These are phyloP conservation scores for Timandra comae DNA, from an alignment of 2,888 invertebrate species.

Conservation along the genomic window DNA sequence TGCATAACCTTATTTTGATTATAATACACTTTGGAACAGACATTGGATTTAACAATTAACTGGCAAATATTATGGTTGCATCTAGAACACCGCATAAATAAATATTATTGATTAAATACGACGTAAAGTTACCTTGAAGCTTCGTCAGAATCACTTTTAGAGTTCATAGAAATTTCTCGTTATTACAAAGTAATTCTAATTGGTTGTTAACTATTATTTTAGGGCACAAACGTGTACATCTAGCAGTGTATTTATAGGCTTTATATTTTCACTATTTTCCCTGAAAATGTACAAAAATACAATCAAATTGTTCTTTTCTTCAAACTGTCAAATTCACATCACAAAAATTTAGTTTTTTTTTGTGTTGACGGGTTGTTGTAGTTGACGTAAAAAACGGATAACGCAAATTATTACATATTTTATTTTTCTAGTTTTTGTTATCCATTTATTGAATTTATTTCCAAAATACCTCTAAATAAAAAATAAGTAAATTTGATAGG, in stretches of 20 bases:
- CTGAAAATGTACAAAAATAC: slow-evolving; percentile 49
- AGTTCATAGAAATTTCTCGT: slow-evolving; percentile 72
- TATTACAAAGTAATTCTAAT: slow-evolving; percentile 46
- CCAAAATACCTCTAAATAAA: no score
- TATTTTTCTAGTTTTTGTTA: no score
- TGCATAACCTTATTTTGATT: slow-evolving; percentile 50
- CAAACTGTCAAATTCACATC: slow-evolving; percentile 43
- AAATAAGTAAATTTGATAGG: no score
- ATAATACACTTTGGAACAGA: no score
- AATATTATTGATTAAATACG: slow-evolving; percentile 6
- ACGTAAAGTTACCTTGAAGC: slow-evolving; percentile 68
- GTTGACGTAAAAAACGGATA: no score
- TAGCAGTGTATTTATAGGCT: slow-evolving; percentile 17
- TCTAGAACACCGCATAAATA: slow-evolving; percentile 4
- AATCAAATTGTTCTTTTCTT: slow-evolving; percentile 51
- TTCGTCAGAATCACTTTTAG: slow-evolving; percentile 75
- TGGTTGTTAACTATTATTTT: slow-evolving; percentile 44
- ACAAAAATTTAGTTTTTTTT: no score
- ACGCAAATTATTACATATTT: no score
- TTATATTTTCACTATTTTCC: slow-evolving; percentile 24
- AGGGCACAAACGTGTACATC: slow-evolving; percentile 37
- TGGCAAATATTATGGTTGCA: no score
- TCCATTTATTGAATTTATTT: no score
- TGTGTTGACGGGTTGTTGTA: no score
- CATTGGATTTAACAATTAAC: no score